These are phyloP conservation scores for Argyresthia goedartella DNA, from an alignment of 2,888 invertebrate species.

Conservation along the genomic window DNA sequence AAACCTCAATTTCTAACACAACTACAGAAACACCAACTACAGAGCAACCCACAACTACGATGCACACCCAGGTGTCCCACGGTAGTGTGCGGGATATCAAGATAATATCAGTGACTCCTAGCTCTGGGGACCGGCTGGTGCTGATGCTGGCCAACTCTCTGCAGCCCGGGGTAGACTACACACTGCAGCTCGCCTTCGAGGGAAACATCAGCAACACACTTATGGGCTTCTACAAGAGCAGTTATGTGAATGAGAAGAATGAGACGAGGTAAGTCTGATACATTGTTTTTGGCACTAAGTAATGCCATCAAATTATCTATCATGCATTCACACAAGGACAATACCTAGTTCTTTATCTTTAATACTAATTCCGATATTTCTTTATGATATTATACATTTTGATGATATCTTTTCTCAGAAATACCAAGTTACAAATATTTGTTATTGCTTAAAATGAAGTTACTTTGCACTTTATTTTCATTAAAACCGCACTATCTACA, in stretches of 20 bases:
- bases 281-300: too few relatives aligned
- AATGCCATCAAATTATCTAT: too few relatives aligned
- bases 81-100: constrained; percentile 44
- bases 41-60: constrained; percentile 10
- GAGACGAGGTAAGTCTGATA: constrained; percentile 45
- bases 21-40: constrained; percentile 3
- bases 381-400: too few relatives aligned
- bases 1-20: background rate
- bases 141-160: constrained; percentile 43
- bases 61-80: constrained; percentile 44
- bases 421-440: too few relatives aligned
- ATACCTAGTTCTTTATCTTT: too few relatives aligned
- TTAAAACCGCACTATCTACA: background rate
- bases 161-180: constrained; percentile 62
- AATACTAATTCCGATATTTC: too few relatives aligned
- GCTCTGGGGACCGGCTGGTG: constrained; percentile 44
- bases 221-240: constrained; percentile 77
- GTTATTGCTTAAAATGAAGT: too few relatives aligned
- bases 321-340: too few relatives aligned
- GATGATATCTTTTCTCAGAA: too few relatives aligned
- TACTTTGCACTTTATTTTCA: too few relatives aligned
- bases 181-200: constrained; percentile 63
- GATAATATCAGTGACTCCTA: constrained; percentile 34
- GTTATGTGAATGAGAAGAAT: constrained; percentile 61
- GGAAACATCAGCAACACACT: constrained; percentile 72